phyloP scores from a whole-genome alignment of 2,797 vertebrate species.

The Alosa sapidissima region DNA sequence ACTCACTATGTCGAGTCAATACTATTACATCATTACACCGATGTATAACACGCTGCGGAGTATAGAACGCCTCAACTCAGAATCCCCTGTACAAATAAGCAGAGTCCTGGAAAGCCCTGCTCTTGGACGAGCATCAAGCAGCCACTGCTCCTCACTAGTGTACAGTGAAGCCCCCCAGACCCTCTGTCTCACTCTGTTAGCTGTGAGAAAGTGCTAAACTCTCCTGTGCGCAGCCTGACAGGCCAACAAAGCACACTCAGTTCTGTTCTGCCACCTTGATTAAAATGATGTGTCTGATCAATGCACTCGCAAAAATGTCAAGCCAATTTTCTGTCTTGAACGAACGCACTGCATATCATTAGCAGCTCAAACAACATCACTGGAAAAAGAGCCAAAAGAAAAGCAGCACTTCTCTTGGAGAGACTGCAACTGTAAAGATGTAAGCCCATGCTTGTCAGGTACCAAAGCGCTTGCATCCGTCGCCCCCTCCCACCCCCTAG shows the following conservation, averaged over 20 bases:
- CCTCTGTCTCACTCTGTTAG: not conserved
- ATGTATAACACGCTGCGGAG: not conserved
- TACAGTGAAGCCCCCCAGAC: not conserved
- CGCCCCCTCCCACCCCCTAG: no score
- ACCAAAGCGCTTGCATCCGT: not conserved
- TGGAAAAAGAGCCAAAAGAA: not conserved
- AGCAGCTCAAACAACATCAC: not conserved
- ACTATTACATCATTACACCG: not conserved
- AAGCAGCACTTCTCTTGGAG: not conserved
- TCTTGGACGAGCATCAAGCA: not conserved
- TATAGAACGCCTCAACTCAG: not conserved
- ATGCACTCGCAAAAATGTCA: not conserved
- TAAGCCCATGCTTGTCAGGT: not conserved
- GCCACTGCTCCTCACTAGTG: not conserved
- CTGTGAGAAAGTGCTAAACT: not conserved
- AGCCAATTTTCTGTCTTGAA: not conserved
- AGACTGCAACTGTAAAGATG: not conserved
- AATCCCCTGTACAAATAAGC: not conserved
- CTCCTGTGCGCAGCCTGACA: not conserved
- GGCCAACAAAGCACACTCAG: not conserved
- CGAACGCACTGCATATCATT: not conserved
- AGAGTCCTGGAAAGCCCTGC: not conserved
- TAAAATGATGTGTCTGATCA: not conserved
- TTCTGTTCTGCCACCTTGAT: slow-evolving; percentile 5
- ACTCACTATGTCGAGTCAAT: no score